Percentiles rank a stretch among this genome's conserved stretches.
phyloP scores from a whole-genome alignment of 2,797 vertebrate species.

The Molossus alvarezi region DNA sequence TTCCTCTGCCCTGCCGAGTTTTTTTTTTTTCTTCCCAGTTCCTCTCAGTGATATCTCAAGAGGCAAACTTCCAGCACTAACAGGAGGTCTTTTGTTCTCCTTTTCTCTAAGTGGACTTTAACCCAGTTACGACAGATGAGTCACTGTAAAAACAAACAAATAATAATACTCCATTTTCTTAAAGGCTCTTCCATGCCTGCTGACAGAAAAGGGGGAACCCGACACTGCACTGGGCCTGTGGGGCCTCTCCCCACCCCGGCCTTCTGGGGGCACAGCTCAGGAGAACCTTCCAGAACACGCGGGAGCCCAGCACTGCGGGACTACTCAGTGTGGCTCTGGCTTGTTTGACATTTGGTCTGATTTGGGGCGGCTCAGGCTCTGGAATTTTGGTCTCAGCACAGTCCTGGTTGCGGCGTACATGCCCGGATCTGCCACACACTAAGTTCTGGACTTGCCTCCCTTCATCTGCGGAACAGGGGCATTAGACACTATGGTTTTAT shows the following conservation, averaged over 20 bases:
- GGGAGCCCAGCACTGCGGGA: neutral
- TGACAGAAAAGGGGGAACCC: constrained; percentile 88
- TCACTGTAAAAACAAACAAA: constrained; percentile 92
- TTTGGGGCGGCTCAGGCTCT: neutral
- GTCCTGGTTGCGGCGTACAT: neutral
- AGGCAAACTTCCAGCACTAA: constrained; percentile 92
- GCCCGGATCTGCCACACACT: neutral
- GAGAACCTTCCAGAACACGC: constrained; percentile 72
- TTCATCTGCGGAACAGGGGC: constrained; percentile 12
- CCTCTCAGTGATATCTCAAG: constrained; percentile 91
- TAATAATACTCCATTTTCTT: constrained; percentile 86
- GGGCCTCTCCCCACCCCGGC: neutral
- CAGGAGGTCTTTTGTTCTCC: constrained; percentile 92
- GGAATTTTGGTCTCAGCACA: constrained; percentile 44
- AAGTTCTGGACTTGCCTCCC: neutral
- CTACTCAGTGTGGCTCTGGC: neutral
- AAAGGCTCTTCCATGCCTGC: constrained; percentile 89
- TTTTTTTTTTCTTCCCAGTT: constrained; percentile 82
- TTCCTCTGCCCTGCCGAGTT: constrained; percentile 90
- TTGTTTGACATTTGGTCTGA: constrained; percentile 66
- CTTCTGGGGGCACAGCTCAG: constrained; percentile 73
- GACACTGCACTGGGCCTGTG: constrained; percentile 81
- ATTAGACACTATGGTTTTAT: constrained; percentile 29
- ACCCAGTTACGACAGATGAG: constrained; percentile 92
- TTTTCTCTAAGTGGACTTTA: constrained; percentile 92